phyloP scores from a whole-genome alignment of 2,888 invertebrate genomes.

The Hypolimnas misippus region DNA sequence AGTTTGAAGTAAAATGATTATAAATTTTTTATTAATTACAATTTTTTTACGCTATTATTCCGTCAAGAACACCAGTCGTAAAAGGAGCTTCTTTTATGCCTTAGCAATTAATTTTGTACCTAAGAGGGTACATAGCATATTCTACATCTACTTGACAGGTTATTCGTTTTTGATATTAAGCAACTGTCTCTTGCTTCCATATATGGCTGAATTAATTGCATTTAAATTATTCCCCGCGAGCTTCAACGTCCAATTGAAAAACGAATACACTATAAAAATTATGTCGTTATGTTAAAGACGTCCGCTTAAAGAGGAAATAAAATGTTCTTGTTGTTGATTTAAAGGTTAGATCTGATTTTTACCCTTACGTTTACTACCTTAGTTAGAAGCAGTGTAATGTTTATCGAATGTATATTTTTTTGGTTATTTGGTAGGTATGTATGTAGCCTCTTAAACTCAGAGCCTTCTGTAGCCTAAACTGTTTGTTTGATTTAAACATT shows the following conservation, averaged over 20 bases:
- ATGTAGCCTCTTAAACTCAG: no score
- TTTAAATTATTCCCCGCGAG: background rate
- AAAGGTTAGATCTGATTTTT: no score
- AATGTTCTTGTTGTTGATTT: background rate
- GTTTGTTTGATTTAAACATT: no score
- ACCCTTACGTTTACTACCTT: no score
- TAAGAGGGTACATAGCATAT: background rate
- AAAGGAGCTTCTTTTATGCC: background rate
- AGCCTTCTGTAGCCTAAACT: no score
- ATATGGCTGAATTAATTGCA: background rate
- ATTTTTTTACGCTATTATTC: background rate
- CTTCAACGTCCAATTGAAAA: background rate
- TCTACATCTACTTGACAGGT: background rate
- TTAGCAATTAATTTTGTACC: background rate
- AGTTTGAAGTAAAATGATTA: no score
- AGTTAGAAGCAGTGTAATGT: no score
- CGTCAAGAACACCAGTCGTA: background rate
- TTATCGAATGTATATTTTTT: no score
- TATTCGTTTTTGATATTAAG: conserved; percentile 7
- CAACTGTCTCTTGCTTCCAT: background rate
- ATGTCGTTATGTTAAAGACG: background rate
- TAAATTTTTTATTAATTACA: background rate
- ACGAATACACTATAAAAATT: background rate
- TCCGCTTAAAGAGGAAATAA: background rate
- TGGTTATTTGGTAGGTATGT: no score